Evolutionary conservation across 2,113 vertebrate species (phyloP).

Genomic region (Polyodon spathula): DNA sequence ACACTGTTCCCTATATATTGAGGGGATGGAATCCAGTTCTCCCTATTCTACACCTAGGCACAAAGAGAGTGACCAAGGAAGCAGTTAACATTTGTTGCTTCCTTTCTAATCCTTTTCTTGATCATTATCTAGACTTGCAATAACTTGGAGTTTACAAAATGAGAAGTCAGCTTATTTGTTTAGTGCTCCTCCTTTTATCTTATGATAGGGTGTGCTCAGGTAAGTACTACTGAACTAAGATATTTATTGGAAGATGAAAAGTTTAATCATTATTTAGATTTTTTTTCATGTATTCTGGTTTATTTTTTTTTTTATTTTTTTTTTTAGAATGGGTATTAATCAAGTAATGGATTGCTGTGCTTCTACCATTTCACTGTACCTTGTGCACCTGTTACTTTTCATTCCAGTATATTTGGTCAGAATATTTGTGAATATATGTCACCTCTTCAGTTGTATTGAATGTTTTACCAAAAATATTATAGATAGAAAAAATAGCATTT

Average conservation of each 20-base stretch:
- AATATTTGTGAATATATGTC: too few species aligned
- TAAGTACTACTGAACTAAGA: conserved; percentile 49
- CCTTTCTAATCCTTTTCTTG: conserved; percentile 45
- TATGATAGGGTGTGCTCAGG: conserved; percentile 74
- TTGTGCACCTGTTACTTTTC: too few species aligned
- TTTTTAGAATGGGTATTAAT: too few species aligned
- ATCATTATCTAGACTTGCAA: conserved; percentile 31
- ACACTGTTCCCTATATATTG: conserved; percentile 68
- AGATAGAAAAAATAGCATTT: too few species aligned
- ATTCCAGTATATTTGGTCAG: too few species aligned
- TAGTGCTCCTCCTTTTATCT: conserved; percentile 70
- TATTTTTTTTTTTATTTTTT: too few species aligned
- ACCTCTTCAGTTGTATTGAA: too few species aligned
- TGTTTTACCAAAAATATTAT: too few species aligned
- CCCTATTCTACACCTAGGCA: conserved; percentile 44
- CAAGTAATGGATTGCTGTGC: too few species aligned
- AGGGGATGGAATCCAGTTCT: conserved; percentile 55
- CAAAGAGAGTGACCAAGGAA: conserved; percentile 29
- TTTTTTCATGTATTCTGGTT: too few species aligned
- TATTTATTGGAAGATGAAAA: not conserved
- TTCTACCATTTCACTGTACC: too few species aligned
- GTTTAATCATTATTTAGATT: too few species aligned
- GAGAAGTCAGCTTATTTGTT: conserved; percentile 67
- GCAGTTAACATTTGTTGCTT: conserved; percentile 24
- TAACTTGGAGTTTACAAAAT: conserved; percentile 40